Percentiles rank a stretch among this genome's conserved stretches.
Conservation (phyloP, 1,140 invertebrate genomes). For the Hylyphantes graminicola region DNA sequence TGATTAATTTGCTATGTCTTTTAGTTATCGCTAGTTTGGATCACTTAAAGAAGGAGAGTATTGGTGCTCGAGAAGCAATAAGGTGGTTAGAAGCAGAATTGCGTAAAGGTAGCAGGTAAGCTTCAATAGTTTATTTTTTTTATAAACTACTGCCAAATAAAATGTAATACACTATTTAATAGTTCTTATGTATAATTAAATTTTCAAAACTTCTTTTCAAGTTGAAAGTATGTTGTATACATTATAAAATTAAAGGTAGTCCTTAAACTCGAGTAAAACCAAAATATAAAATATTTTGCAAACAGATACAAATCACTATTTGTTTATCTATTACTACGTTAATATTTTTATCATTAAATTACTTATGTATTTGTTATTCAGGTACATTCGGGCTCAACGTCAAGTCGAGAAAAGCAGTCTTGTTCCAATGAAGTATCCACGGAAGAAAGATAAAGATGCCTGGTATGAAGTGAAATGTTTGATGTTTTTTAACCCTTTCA, state of each 20-base stretch:
- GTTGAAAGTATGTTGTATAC: neutral
- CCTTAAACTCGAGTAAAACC: too few species aligned
- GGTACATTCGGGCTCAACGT: slow-evolving; percentile 75
- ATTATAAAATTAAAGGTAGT: too few species aligned
- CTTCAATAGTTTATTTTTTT: slow-evolving; percentile 66
- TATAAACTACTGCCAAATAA: neutral
- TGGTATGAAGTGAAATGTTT: slow-evolving; percentile 67
- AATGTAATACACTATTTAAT: neutral
- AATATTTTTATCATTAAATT: neutral
- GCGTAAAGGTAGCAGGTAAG: slow-evolving; percentile 82
- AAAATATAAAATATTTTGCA: too few species aligned
- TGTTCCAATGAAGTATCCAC: slow-evolving; percentile 79
- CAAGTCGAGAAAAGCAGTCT: slow-evolving; percentile 80
- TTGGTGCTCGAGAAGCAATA: slow-evolving; percentile 84
- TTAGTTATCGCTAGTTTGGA: slow-evolving; percentile 88
- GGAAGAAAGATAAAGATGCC: slow-evolving; percentile 76
- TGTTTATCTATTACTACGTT: too few species aligned
- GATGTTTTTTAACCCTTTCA: too few species aligned
- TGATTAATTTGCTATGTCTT: slow-evolving; percentile 60
- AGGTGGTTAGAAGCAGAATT: slow-evolving; percentile 91
- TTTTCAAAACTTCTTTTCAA: neutral
- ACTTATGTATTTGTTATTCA: slow-evolving; percentile 39
- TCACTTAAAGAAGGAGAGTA: slow-evolving; percentile 81
- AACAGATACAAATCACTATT: too few species aligned
- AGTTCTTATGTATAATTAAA: neutral